Evolutionary conservation across 2,797 vertebrate genomes (phyloP).

Genomic region (Sardinella longiceps): DNA sequence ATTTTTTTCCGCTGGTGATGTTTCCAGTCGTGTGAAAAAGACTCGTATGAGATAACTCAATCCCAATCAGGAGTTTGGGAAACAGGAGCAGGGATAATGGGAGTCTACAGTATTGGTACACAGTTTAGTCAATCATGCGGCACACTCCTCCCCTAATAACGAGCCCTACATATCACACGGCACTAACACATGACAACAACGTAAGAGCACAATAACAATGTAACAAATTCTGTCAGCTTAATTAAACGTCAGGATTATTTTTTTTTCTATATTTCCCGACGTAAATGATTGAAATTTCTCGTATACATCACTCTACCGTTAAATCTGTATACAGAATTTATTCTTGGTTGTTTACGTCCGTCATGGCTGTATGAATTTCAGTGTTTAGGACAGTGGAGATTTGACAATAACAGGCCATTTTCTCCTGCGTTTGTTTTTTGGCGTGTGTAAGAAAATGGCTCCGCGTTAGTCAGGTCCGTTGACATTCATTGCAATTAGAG

Average conservation of each 20-base stretch:
- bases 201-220: slow-evolving; percentile 65
- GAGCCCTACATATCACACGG: slow-evolving; percentile 67
- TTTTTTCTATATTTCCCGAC: slow-evolving; percentile 2
- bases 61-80: slow-evolving; percentile 52
- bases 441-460: slow-evolving; percentile 44
- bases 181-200: slow-evolving; percentile 56
- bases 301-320: neutral
- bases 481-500: slow-evolving; percentile 59
- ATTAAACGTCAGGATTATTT: slow-evolving; percentile 13
- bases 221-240: slow-evolving; percentile 59
- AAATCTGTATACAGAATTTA: slow-evolving; percentile 43
- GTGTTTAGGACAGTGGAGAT: neutral
- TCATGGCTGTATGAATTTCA: slow-evolving; percentile 24
- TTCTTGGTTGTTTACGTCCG: slow-evolving; percentile 54
- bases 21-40: slow-evolving; percentile 46
- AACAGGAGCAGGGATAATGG: slow-evolving; percentile 66
- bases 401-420: slow-evolving; percentile 44
- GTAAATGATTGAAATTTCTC: slow-evolving; percentile 13
- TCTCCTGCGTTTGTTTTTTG: slow-evolving; percentile 47
- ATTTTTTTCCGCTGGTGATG: slow-evolving; percentile 63
- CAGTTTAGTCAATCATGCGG: slow-evolving; percentile 72
- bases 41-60: slow-evolving; percentile 37
- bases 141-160: slow-evolving; percentile 72
- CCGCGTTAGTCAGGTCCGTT: slow-evolving; percentile 52
- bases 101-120: slow-evolving; percentile 66